Conservation (phyloP, 2,797 vertebrate species). For the Kryptolebias ocellatus region DNA sequence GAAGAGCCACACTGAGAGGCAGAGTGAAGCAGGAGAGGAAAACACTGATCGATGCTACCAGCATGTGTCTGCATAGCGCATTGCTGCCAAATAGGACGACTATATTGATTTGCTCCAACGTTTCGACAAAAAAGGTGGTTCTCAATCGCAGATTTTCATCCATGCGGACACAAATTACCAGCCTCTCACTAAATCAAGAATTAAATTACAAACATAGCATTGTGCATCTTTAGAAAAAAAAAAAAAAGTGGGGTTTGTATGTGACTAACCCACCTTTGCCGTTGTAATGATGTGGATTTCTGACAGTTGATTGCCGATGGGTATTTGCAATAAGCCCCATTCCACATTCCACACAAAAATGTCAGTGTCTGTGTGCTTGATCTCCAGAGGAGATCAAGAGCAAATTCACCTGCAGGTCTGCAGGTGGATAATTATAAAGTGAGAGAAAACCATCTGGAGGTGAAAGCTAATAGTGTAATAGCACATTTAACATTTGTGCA, state of each 20-base stretch:
- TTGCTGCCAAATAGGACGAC: conserved; percentile 64
- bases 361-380: conserved; percentile 32
- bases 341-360: conserved; percentile 37
- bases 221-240: conserved; percentile 22
- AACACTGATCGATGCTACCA: conserved; percentile 78
- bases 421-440: conserved; percentile 41
- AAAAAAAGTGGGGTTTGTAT: conserved; percentile 35
- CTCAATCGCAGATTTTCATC: conserved; percentile 42
- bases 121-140: conserved; percentile 67
- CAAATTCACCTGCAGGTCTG: conserved; percentile 13
- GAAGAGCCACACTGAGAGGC: conserved; percentile 38
- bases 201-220: conserved; percentile 32
- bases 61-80: conserved; percentile 66
- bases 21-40: conserved; percentile 56
- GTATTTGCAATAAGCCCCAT: conserved; percentile 34
- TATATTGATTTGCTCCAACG: conserved; percentile 72
- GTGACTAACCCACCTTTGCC: conserved; percentile 41
- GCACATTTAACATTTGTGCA: conserved; percentile 64
- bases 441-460: conserved; percentile 38
- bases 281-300: conserved; percentile 41
- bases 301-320: conserved; percentile 39
- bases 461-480: conserved; percentile 62
- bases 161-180: conserved; percentile 46
- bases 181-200: conserved; percentile 34
- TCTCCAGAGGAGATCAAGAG: conserved; percentile 22